A percentile compares a stretch with the other conserved stretches of the same genome.
These are phyloP conservation scores for Hecatera dysodea DNA, from an alignment of 2,888 invertebrate species.

Conservation along the genomic window DNA sequence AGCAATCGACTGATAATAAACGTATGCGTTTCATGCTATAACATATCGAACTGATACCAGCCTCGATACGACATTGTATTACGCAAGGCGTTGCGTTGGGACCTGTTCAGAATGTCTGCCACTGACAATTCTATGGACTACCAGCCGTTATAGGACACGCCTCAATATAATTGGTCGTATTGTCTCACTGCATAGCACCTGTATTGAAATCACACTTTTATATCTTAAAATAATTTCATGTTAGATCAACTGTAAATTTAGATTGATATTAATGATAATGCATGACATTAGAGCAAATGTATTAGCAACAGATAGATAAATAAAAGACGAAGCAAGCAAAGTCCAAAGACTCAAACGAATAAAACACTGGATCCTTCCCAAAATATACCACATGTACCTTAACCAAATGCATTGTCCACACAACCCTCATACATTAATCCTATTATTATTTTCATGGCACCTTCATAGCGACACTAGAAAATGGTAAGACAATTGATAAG, in stretches of 20 bases:
- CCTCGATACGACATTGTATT: constrained; percentile 4
- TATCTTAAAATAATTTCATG: neutral
- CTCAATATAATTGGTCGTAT: constrained; percentile 4
- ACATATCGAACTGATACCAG: neutral
- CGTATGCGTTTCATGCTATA: constrained; percentile 7
- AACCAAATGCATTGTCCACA: constrained; percentile 34
- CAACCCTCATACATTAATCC: constrained; percentile 20
- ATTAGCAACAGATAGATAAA: neutral
- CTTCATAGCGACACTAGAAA: constrained; percentile 37
- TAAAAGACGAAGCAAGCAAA: neutral
- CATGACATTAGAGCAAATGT: neutral
- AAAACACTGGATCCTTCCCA: neutral
- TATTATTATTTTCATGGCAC: constrained; percentile 30
- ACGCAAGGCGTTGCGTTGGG: constrained; percentile 1
- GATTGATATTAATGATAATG: neutral
- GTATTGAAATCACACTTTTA: neutral
- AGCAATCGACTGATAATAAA: neutral
- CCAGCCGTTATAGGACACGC: neutral
- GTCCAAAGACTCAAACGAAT: neutral
- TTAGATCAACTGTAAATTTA: neutral
- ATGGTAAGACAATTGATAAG: constrained; percentile 58
- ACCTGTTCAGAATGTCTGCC: constrained; percentile 9
- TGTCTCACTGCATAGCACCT: neutral
- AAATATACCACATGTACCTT: constrained; percentile 17
- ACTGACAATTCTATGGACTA: constrained; percentile 22